Evolutionary conservation across 2,888 invertebrate species (phyloP).

Genomic region (Toxonevra muliebris): DNA sequence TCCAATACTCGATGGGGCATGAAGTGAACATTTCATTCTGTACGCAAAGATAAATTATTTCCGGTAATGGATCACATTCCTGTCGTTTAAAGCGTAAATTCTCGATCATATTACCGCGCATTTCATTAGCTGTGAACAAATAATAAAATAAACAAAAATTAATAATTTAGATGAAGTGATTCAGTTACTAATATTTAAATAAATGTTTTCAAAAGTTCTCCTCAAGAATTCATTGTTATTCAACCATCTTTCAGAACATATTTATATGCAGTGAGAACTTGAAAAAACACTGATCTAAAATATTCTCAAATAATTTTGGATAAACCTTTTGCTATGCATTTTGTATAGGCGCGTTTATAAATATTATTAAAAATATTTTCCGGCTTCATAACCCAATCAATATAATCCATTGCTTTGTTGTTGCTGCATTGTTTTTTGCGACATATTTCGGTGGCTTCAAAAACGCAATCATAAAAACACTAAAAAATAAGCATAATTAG

Average conservation of each 20-base stretch:
- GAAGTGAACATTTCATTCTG: conserved; percentile 35
- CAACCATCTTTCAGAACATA: too few relatives aligned
- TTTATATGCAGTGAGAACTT: background rate
- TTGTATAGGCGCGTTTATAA: conserved; percentile 33
- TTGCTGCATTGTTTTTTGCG: conserved; percentile 28
- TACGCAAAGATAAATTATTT: conserved; percentile 34
- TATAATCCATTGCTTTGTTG: conserved; percentile 29
- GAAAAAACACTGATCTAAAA: conserved; percentile 7
- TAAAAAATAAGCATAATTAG: conserved; percentile 5
- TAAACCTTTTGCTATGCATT: conserved; percentile 34
- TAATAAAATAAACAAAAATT: background rate
- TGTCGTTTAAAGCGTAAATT: conserved; percentile 12
- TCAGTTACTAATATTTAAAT: too few relatives aligned
- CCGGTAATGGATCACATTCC: conserved; percentile 33
- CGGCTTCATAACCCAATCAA: conserved; percentile 29
- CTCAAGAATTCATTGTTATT: too few relatives aligned
- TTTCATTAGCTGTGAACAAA: conserved; percentile 10
- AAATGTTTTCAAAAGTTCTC: too few relatives aligned
- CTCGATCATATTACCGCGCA: conserved; percentile 18
- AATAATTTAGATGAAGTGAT: background rate
- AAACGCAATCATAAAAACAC: conserved; percentile 36
- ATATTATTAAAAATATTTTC: conserved; percentile 25
- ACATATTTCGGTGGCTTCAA: conserved; percentile 31
- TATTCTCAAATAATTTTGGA: background rate
- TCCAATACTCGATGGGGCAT: conserved; percentile 32